Evolutionary conservation across 1,140 invertebrate genomes (phyloP).

Genomic region (Pachypsylla venusta): DNA sequence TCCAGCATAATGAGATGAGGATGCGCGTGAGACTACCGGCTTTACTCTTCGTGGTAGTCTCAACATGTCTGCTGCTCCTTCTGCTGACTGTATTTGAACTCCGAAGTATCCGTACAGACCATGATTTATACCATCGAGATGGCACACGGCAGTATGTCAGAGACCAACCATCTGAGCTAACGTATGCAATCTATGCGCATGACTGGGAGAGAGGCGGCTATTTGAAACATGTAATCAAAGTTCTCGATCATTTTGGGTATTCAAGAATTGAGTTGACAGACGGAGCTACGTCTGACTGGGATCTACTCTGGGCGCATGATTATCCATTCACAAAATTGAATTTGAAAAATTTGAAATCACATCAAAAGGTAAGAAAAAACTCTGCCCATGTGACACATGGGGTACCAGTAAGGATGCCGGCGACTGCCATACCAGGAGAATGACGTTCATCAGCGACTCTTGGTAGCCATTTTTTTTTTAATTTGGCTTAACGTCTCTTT

Average conservation of each 20-base stretch:
- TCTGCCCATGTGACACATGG: background rate
- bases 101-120: constrained; percentile 19
- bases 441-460: too few species aligned
- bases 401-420: too few species aligned
- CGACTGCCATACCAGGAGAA: too few species aligned
- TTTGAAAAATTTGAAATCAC: constrained; percentile 44
- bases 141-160: background rate
- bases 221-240: constrained; percentile 59
- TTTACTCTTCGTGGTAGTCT: constrained; percentile 13
- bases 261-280: constrained; percentile 33
- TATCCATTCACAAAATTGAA: constrained; percentile 63
- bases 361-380: constrained; percentile 44
- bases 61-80: constrained; percentile 18
- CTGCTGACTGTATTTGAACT: constrained; percentile 20
- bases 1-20: constrained; percentile 3
- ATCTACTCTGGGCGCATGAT: constrained; percentile 83
- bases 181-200: background rate
- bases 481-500: too few species aligned
- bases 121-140: constrained; percentile 18
- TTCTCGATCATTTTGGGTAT: constrained; percentile 58
- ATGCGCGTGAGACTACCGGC: background rate
- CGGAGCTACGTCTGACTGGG: constrained; percentile 49
- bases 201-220: constrained; percentile 42
- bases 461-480: too few species aligned
- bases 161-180: background rate